These are phyloP conservation scores for Anableps anableps DNA, from an alignment of 2,797 vertebrate genomes.

Conservation along the genomic window DNA sequence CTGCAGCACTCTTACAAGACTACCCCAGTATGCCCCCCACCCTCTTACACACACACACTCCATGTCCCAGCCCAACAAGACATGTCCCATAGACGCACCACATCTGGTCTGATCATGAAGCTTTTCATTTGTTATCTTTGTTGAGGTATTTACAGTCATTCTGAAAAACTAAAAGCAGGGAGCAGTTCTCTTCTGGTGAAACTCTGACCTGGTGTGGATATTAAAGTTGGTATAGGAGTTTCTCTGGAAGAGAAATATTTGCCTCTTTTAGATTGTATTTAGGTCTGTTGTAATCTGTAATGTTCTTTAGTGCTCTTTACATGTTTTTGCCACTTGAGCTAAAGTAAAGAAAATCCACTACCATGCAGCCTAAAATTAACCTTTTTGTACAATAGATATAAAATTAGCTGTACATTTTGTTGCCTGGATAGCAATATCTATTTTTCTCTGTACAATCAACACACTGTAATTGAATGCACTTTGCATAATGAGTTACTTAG, in stretches of 20 bases:
- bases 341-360: background rate
- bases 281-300: background rate
- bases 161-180: background rate
- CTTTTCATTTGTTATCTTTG: background rate
- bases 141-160: background rate
- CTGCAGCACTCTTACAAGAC: no score
- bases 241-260: background rate
- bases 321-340: background rate
- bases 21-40: no score
- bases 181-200: background rate
- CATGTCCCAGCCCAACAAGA: background rate
- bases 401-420: background rate
- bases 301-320: background rate
- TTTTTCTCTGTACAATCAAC: background rate
- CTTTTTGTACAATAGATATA: background rate
- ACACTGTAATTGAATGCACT: background rate
- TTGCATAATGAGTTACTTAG: slow-evolving; percentile 48
- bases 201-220: background rate
- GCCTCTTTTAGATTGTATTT: background rate
- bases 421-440: background rate
- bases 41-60: no score
- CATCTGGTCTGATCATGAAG: background rate
- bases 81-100: background rate
- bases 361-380: background rate
- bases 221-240: background rate